A percentile compares a stretch with the other conserved stretches of the same genome.
Conservation (phyloP, 2,888 invertebrate genomes). For the Melieria picta region DNA sequence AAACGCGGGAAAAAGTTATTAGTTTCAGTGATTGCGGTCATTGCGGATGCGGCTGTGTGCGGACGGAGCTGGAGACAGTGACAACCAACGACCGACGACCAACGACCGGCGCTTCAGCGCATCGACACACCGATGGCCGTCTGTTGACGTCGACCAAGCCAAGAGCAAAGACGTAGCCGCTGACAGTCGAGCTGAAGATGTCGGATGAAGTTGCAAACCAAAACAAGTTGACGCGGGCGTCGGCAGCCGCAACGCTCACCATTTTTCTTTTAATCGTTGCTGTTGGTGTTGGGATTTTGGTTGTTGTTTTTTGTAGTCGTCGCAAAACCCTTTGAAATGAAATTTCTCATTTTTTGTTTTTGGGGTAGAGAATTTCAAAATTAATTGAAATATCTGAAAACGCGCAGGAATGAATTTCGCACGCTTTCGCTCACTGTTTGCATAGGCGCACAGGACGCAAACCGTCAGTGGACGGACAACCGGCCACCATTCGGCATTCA, state of each 20-base stretch:
- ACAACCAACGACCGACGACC: too few relatives aligned
- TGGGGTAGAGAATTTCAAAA: constrained; percentile 28
- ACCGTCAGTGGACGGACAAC: neutral
- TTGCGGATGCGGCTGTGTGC: constrained; percentile 25
- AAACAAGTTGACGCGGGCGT: too few relatives aligned
- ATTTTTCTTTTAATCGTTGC: too few relatives aligned
- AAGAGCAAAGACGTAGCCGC: too few relatives aligned
- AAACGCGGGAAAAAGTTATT: constrained; percentile 53
- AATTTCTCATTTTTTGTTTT: neutral
- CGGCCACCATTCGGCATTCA: neutral
- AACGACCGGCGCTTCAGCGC: neutral
- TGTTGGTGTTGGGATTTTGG: too few relatives aligned
- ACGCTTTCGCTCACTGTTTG: constrained; percentile 17
- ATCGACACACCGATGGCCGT: too few relatives aligned
- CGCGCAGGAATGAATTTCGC: neutral
- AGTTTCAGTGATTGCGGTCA: constrained; percentile 51
- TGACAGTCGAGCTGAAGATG: too few relatives aligned
- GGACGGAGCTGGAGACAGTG: neutral
- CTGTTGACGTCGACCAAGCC: too few relatives aligned
- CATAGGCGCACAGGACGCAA: neutral
- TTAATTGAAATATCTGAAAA: constrained; percentile 36
- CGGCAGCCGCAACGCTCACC: too few relatives aligned
- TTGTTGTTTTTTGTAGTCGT: too few relatives aligned
- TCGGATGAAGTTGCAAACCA: too few relatives aligned
- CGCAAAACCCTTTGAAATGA: constrained; percentile 25